Conservation (phyloP, 2,888 invertebrate species). For the Smittia aterrima region DNA sequence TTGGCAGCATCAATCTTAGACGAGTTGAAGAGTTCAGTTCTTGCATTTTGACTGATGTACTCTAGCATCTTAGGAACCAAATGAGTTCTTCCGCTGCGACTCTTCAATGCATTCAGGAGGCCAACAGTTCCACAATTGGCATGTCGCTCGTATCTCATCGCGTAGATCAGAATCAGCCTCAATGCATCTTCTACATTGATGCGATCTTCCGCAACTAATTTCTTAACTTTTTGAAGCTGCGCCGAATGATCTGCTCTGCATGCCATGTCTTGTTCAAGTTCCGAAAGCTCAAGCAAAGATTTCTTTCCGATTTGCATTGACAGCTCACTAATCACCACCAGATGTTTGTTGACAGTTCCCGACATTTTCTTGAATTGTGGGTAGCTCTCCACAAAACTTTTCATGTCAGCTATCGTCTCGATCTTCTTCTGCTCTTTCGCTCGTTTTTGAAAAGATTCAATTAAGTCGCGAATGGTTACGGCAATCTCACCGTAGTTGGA, state of each 20-base stretch:
- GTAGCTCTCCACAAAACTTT: conserved; percentile 95
- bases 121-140: conserved; percentile 77
- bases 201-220: conserved; percentile 71
- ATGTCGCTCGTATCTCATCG: conserved; percentile 88
- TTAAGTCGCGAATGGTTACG: conserved; percentile 90
- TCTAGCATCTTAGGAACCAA: conserved; percentile 67
- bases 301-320: conserved; percentile 77
- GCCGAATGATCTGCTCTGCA: conserved; percentile 81
- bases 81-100: conserved; percentile 67
- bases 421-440: conserved; percentile 95
- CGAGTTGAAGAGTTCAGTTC: conserved; percentile 85
- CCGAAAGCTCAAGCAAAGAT: conserved; percentile 84
- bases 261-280: conserved; percentile 89
- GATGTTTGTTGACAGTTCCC: conserved; percentile 95
- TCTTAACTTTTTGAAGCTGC: conserved; percentile 74
- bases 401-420: conserved; percentile 98
- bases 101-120: conserved; percentile 71
- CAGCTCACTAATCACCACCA: conserved; percentile 93
- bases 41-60: conserved; percentile 78
- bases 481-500: conserved; percentile 99
- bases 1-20: conserved; percentile 87
- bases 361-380: conserved; percentile 97
- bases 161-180: conserved; percentile 88
- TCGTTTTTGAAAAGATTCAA: conserved; percentile 96
- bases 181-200: conserved; percentile 76